phyloP scores from a whole-genome alignment of 2,888 invertebrate genomes.

The Asteroscopus sphinx region DNA sequence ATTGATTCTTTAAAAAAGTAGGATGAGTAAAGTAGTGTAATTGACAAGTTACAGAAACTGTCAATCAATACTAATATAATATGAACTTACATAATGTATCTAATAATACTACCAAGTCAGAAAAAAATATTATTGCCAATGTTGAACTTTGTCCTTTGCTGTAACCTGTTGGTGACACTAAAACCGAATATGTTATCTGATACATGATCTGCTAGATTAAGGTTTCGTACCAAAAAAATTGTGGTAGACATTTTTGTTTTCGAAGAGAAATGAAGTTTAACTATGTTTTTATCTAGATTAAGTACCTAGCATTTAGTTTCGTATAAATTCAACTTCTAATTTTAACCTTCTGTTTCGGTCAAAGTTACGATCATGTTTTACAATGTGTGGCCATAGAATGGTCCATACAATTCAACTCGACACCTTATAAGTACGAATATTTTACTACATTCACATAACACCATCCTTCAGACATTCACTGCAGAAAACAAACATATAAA shows the following conservation, averaged over 20 bases:
- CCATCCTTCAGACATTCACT: not conserved
- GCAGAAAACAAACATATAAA: slow-evolving; percentile 5
- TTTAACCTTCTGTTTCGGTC: no score
- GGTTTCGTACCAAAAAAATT: not conserved
- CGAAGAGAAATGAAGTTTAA: not conserved
- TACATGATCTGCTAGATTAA: slow-evolving; percentile 32
- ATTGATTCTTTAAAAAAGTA: no score
- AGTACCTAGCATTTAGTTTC: not conserved
- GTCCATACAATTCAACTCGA: not conserved
- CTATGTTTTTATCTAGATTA: not conserved
- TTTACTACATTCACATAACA: not conserved
- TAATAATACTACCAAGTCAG: no score
- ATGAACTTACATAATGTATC: no score
- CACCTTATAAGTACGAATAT: not conserved
- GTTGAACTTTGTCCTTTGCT: slow-evolving; percentile 31
- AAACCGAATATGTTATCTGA: slow-evolving; percentile 21
- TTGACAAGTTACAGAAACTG: no score
- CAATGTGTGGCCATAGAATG: not conserved
- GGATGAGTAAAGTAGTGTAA: no score
- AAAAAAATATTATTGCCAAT: not conserved
- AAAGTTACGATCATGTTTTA: not conserved
- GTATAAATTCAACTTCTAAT: not conserved
- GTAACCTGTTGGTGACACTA: slow-evolving; percentile 10
- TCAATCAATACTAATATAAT: no score
- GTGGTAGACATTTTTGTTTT: not conserved